Percentiles rank a stretch among this genome's conserved stretches.
phyloP scores from a whole-genome alignment of 2,888 invertebrate genomes.

The Trissonchulus latispiculum region DNA sequence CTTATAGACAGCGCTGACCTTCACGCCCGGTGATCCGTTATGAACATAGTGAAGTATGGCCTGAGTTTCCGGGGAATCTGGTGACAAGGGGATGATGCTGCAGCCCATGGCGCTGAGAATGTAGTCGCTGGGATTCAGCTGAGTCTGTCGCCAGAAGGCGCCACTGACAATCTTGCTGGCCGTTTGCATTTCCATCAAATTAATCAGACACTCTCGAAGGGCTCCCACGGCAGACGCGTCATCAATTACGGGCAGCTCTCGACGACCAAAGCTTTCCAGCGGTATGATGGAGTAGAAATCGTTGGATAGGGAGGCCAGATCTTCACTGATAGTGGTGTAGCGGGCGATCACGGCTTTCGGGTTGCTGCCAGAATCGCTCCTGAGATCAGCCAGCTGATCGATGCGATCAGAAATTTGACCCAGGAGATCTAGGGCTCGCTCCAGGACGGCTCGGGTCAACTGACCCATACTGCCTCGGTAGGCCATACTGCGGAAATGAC shows the following conservation, averaged over 20 bases:
- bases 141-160: neutral
- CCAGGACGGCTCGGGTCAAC: neutral
- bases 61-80: conserved; percentile 47
- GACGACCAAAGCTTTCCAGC: conserved; percentile 46
- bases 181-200: neutral
- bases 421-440: neutral
- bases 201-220: neutral
- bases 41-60: conserved; percentile 50
- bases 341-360: neutral
- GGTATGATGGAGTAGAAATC: conserved; percentile 50
- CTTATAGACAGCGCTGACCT: neutral
- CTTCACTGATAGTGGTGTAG: neutral
- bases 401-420: neutral
- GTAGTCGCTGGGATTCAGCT: conserved; percentile 47
- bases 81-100: conserved; percentile 42
- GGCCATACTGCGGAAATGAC: neutral
- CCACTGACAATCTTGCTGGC: neutral
- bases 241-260: conserved; percentile 45
- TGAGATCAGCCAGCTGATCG: conserved; percentile 1
- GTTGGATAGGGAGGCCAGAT: conserved; percentile 46
- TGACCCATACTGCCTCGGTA: neutral
- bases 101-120: conserved; percentile 47
- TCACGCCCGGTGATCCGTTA: conserved; percentile 36
- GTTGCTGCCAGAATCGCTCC: neutral
- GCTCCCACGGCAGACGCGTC: conserved; percentile 23